Evolutionary conservation across 2,113 vertebrate species (phyloP).

Genomic region (Rhinolophus sinicus): DNA sequence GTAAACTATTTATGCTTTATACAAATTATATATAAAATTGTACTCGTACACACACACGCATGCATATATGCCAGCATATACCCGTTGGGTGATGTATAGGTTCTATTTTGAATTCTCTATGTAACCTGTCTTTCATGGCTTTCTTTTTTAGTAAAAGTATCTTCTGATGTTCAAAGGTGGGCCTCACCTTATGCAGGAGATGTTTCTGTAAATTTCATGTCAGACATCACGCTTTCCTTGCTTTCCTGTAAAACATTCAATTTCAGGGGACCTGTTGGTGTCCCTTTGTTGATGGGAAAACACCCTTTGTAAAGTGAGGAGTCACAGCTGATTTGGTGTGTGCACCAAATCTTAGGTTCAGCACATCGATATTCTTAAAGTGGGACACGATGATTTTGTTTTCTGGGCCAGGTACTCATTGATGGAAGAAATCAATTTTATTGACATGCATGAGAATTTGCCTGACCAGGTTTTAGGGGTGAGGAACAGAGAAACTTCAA

Average conservation of each 20-base stretch:
- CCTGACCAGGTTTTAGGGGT: background rate
- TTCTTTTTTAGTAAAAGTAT: constrained; percentile 12
- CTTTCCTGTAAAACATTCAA: background rate
- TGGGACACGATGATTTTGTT: background rate
- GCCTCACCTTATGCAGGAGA: background rate
- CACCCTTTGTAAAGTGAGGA: background rate
- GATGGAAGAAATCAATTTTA: background rate
- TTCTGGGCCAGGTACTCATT: background rate
- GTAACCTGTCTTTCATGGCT: background rate
- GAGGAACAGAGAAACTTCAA: background rate
- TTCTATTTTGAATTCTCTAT: background rate
- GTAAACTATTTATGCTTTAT: constrained; percentile 22
- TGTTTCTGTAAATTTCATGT: background rate
- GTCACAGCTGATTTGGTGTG: background rate
- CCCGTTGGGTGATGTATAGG: background rate
- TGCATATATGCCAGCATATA: background rate
- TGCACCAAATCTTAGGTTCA: background rate
- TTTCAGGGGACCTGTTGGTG: background rate
- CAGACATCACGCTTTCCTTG: background rate
- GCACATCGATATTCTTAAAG: background rate
- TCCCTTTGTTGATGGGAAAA: background rate
- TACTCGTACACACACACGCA: background rate
- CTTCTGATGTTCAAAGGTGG: background rate
- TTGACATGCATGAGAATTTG: background rate
- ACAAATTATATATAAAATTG: background rate